A percentile compares a stretch with the other conserved stretches of the same genome.
Evolutionary conservation across 1,140 invertebrate species (phyloP).

Genomic region (Drosophila melanogaster): Release_6_plus_ISO1_MT NT_033779.5:21896001-21896500

Average conservation of each 20-base stretch:
- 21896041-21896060: constrained; percentile 13
- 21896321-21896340: constrained; percentile 54
- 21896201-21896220: constrained; percentile 39
- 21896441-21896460: constrained; percentile 67
- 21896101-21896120: constrained; percentile 81
- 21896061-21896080: constrained; percentile 52
- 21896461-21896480: constrained; percentile 55
- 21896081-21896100: constrained; percentile 83
- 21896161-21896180: constrained; percentile 51
- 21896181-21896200: constrained; percentile 23
- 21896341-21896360: constrained; percentile 43
- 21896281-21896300: constrained; percentile 82
- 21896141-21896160: constrained; percentile 69
- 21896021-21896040: constrained; percentile 27
- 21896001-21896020: constrained; percentile 16
- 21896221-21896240: constrained; percentile 36
- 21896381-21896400: constrained; percentile 14
- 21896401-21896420: constrained; percentile 16
- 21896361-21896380: constrained; percentile 49
- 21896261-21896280: constrained; percentile 66
- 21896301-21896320: constrained; percentile 77
- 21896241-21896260: constrained; percentile 1
- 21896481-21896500: constrained; percentile 11
- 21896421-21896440: constrained; percentile 68
- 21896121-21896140: constrained; percentile 68